A percentile compares a stretch with the other conserved stretches of the same genome.
These are phyloP conservation scores for Lathamus discolor DNA, from an alignment of 2,113 vertebrate genomes.

Conservation along the genomic window DNA sequence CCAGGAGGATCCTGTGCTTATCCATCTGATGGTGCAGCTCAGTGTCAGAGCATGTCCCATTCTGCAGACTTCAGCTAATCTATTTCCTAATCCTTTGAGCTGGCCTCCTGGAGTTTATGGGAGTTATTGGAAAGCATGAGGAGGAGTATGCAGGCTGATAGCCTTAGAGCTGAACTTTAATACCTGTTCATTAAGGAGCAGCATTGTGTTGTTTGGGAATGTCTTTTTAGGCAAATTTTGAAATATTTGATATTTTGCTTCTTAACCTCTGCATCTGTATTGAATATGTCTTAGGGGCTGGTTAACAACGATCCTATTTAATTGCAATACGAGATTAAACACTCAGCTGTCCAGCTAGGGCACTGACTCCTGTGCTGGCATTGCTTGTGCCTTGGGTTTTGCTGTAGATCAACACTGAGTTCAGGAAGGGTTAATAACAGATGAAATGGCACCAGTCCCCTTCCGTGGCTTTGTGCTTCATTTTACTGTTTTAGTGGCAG, in stretches of 20 bases:
- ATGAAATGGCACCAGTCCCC: not conserved
- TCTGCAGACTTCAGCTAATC: not conserved
- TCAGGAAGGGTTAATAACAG: not conserved
- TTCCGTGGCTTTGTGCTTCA: not conserved
- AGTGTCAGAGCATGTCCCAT: not conserved
- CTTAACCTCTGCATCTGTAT: not conserved
- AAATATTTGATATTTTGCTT: not conserved
- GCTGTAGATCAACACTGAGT: not conserved
- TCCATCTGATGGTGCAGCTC: rapidly evolving
- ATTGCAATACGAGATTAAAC: not conserved
- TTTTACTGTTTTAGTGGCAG: not conserved
- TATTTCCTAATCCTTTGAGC: not conserved
- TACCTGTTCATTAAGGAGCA: not conserved
- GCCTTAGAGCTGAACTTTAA: not conserved
- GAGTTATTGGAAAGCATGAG: not conserved
- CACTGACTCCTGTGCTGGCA: not conserved
- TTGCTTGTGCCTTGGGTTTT: not conserved
- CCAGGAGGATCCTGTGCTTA: not conserved
- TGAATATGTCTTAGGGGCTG: not conserved
- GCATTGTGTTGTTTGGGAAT: not conserved
- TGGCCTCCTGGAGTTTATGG: not conserved
- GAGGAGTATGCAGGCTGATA: not conserved
- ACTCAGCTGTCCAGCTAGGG: not conserved
- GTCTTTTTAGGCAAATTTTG: not conserved
- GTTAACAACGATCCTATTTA: not conserved